These are phyloP conservation scores for Pseudotriccus pelzelni DNA, from an alignment of 2,797 vertebrate genomes.

Conservation along the genomic window DNA sequence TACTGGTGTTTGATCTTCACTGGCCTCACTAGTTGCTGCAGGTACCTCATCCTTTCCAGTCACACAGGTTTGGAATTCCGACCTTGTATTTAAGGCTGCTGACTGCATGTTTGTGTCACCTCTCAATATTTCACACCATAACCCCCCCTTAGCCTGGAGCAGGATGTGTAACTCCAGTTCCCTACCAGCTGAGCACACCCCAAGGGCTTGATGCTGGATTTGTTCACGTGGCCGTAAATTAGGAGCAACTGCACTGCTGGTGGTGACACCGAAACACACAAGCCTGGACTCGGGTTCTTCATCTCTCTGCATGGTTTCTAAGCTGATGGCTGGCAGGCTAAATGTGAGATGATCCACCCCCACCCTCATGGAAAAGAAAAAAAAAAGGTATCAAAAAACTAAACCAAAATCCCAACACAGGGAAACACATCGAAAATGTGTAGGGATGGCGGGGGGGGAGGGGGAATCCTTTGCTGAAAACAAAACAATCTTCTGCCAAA, in stretches of 20 bases:
- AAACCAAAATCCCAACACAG: neutral
- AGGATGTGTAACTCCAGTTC: neutral
- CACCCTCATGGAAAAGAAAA: neutral
- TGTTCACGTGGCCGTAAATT: neutral
- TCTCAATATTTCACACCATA: neutral
- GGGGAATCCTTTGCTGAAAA: slow-evolving; percentile 12
- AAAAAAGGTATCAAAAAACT: neutral
- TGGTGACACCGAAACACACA: neutral
- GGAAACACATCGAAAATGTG: neutral
- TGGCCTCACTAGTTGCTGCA: neutral
- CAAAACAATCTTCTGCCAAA: slow-evolving; percentile 21
- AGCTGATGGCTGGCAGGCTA: neutral
- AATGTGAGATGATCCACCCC: slow-evolving; percentile 1
- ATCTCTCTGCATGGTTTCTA: neutral
- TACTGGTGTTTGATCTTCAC: neutral
- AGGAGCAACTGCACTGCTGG: neutral
- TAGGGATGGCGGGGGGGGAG: neutral
- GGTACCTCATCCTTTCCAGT: neutral
- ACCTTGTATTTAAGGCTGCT: neutral
- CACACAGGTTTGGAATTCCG: neutral
- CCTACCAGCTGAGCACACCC: neutral
- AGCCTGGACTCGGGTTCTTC: neutral
- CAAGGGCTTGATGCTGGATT: neutral
- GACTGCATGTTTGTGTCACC: neutral
- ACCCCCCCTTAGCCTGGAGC: neutral